Evolutionary conservation across 2,113 vertebrate genomes (phyloP).

Genomic region (Falcunculus frontatus): DNA sequence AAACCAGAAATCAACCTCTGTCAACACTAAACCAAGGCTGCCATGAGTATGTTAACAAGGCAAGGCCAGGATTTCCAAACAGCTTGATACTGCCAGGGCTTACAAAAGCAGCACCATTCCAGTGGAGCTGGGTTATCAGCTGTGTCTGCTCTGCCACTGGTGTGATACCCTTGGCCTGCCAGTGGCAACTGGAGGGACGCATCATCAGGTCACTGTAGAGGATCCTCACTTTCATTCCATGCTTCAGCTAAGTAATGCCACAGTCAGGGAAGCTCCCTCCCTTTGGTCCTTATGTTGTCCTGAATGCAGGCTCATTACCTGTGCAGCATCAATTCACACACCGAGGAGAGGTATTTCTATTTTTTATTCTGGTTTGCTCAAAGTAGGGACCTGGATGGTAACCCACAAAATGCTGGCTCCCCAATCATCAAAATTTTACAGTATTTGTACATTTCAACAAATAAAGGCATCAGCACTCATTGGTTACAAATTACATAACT

Average conservation of each 20-base stretch:
- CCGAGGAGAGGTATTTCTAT: neutral
- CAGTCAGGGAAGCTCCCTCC: too few species aligned
- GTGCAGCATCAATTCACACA: neutral
- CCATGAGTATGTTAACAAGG: too few species aligned
- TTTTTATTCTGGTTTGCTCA: neutral
- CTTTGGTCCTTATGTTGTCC: neutral
- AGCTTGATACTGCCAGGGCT: neutral
- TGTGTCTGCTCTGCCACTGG: too few species aligned
- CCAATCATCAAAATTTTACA: neutral
- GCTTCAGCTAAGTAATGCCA: neutral
- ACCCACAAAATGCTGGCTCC: neutral
- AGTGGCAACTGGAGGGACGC: neutral
- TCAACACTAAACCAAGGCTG: neutral
- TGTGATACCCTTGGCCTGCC: accelerated
- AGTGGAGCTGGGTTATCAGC: neutral
- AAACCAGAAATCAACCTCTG: neutral
- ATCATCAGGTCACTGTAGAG: accelerated
- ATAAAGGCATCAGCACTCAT: neutral
- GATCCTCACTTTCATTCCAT: accelerated
- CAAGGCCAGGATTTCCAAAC: neutral
- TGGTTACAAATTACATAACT: neutral
- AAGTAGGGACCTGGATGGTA: neutral
- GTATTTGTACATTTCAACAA: neutral
- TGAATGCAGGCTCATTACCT: accelerated
- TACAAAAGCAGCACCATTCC: neutral